Base-by-base conservation (phyloP, 2,113 vertebrate genomes). In the Indicator maculatus region DNA sequence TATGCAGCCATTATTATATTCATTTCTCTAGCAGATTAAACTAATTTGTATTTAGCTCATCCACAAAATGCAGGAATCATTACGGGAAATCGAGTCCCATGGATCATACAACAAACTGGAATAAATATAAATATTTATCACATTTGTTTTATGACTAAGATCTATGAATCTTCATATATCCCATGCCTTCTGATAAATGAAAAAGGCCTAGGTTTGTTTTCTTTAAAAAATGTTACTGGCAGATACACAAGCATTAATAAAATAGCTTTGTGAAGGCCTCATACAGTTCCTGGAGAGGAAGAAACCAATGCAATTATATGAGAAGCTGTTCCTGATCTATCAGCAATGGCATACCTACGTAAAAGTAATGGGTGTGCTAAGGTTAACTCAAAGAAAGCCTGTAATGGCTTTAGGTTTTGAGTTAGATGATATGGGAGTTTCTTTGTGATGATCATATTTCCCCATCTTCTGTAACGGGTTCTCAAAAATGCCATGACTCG, bases 11-110 rank as follows among this genome's bases (percentile, higher is more conserved):
- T 56, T 73, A 66, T 59, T 86, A 81, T 33, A 91, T 39, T 87
- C 12, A 87, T 91, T 94, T 83, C 50, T 83, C 53, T 52, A 79
- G 26, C 28, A 89, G 33, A 87, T 96, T 82, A 82, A 90, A 53
- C n/a, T 77, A 69, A 83, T 78, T 31, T 80, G 9, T 72, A 58
- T 93, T 96, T 93, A 66, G 9, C 44, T 73, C 88, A 73, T 86
- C 8, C 23, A 59, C n/a, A 83, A 28, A 66, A 77, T 63, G 11
- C 12, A 83, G 30, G 21, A 73, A 76, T 69, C 18, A 61, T 73
- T 86, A 86, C 15, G 24, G 44, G 41, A 93, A 89, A 79, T 79
- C 82, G 44, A 66, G 52, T 87, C 50, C 12, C 39, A 12, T n/a
- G 31, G 21, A 83, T 84, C 23, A 38, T 81, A 76, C 17, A 72